phyloP scores from a whole-genome alignment of 2,888 invertebrate genomes.

The Sicus ferrugineus region DNA sequence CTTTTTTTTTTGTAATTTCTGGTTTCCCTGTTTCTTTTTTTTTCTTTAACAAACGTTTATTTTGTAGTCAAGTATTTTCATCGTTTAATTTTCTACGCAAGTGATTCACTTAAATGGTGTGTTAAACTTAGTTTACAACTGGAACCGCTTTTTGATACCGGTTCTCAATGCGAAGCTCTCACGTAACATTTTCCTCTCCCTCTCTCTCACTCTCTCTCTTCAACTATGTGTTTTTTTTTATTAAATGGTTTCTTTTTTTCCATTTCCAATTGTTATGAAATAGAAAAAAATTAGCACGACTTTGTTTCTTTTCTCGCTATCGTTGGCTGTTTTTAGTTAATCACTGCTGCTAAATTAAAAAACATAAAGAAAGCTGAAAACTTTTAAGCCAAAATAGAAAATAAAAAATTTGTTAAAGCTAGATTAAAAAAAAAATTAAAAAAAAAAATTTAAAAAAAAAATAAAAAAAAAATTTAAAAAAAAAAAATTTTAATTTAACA shows the following conservation, averaged over 20 bases:
- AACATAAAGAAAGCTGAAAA: not conserved
- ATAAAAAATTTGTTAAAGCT: no score
- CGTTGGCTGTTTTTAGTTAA: conserved; percentile 25
- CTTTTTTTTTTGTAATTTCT: conserved; percentile 3
- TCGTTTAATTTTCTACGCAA: conserved; percentile 4
- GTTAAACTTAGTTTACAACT: conserved; percentile 18
- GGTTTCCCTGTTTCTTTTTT: conserved; percentile 5
- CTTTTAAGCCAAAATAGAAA: conserved; percentile 1
- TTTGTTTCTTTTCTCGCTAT: conserved; percentile 15
- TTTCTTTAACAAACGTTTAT: not conserved
- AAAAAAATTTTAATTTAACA: conserved; percentile 5
- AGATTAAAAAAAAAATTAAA: not conserved
- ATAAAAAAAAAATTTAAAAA: conserved; percentile 14
- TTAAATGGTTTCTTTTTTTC: conserved; percentile 33
- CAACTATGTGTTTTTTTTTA: conserved; percentile 31
- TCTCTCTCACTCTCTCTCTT: conserved; percentile 27
- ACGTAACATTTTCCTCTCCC: conserved; percentile 49
- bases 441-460: conserved; percentile 5
- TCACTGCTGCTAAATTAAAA: conserved; percentile 7
- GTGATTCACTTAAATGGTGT: conserved; percentile 35
- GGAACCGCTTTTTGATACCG: conserved; percentile 8
- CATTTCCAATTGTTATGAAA: conserved; percentile 42
- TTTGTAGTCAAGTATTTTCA: not conserved
- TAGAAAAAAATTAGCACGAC: conserved; percentile 35
- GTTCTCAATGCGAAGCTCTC: conserved; percentile 48